Evolutionary conservation across 2,113 vertebrate species (phyloP).

Genomic region (Pseudonaja textilis): DNA sequence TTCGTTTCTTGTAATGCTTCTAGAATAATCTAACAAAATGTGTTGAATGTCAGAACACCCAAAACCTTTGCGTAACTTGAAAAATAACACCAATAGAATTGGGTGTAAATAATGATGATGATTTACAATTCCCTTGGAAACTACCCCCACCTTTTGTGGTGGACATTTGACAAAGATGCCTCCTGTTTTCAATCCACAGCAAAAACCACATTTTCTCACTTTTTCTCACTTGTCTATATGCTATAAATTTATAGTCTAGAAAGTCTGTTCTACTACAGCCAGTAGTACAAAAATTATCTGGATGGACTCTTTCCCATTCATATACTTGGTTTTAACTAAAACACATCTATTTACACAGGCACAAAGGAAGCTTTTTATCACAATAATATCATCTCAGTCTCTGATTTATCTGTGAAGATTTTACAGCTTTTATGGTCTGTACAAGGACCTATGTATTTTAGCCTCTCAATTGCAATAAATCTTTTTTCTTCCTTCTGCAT

Average conservation of each 20-base stretch:
- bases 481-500: neutral
- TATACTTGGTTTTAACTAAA: conserved; percentile 59
- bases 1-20: conserved; percentile 67
- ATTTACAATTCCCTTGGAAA: conserved; percentile 36
- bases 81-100: conserved; percentile 47
- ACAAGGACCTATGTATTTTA: conserved; percentile 51
- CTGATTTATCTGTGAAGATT: conserved; percentile 55
- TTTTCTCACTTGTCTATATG: neutral
- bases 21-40: conserved; percentile 60
- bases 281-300: conserved; percentile 44
- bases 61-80: conserved; percentile 44
- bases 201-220: conserved; percentile 44
- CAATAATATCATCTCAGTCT: conserved; percentile 49
- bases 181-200: conserved; percentile 47
- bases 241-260: conserved; percentile 38
- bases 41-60: conserved; percentile 48
- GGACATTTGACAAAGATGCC: conserved; percentile 28
- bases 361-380: conserved; percentile 59
- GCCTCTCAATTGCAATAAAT: conserved; percentile 45
- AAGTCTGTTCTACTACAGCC: conserved; percentile 25
- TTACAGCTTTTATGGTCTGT: conserved; percentile 54
- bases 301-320: conserved; percentile 27
- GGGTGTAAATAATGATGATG: conserved; percentile 34
- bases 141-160: conserved; percentile 15
- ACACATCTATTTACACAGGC: conserved; percentile 60